phyloP scores from a whole-genome alignment of 35 echinoderm and acorn worm genomes.

The Heliocidaris erythrogramma region DNA sequence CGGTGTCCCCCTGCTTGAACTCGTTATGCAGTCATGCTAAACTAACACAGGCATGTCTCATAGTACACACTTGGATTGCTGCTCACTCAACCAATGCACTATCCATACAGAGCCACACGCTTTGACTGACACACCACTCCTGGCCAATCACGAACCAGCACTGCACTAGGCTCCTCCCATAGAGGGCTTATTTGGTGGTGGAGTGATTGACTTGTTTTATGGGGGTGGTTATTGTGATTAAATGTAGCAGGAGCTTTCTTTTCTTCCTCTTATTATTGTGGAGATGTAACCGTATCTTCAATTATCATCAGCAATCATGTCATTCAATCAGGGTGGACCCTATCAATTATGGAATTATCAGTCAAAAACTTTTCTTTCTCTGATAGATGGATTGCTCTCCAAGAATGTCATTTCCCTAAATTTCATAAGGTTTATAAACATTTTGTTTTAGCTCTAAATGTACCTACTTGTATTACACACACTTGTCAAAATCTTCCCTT shows the following conservation, averaged over 20 bases:
- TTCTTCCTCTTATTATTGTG: not conserved
- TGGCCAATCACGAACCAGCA: constrained; percentile 21
- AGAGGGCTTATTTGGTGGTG: constrained; percentile 33
- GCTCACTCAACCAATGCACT: constrained; percentile 40
- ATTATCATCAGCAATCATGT: not conserved
- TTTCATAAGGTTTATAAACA: not conserved
- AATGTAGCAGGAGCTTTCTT: not conserved
- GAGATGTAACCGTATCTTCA: not conserved
- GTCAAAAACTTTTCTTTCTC: not conserved
- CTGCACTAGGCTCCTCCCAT: not conserved
- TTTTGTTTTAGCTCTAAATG: not conserved
- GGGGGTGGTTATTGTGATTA: not conserved
- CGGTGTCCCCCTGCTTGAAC: constrained; percentile 12
- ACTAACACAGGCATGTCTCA: constrained; percentile 28
- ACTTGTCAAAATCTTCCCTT: not conserved
- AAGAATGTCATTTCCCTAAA: not conserved
- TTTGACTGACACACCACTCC: constrained; percentile 31
- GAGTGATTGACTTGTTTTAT: constrained; percentile 41
- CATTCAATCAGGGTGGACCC: not conserved
- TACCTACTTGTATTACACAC: not conserved
- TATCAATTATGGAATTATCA: not conserved
- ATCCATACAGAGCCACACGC: not conserved
- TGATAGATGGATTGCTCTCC: not conserved
- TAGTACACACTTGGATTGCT: constrained; percentile 30
- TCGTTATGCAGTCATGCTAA: constrained; percentile 23